Base-by-base conservation (phyloP, 2,113 vertebrate genomes). In the Chroicocephalus ridibundus region DNA sequence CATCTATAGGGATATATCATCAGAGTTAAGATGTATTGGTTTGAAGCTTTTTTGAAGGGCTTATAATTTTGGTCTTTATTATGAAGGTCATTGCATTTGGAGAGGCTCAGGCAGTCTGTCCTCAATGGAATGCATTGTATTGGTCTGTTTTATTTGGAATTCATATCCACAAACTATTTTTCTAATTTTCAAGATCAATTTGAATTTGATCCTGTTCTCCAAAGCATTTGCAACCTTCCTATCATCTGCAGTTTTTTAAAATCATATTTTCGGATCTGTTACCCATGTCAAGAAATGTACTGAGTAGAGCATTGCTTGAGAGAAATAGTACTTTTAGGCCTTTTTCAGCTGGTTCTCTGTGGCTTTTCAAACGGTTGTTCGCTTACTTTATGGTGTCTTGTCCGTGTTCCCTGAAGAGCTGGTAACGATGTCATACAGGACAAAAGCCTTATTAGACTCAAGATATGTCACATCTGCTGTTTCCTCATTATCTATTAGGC, bases 11-110 rank as follows among this genome's bases (percentile, higher is more conserved):
- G 49, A 47, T 93, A 10, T 46, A 31, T 93, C 47, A 42, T 61
- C 64, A 75, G 70, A 58, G 19, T 77, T 51, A 60, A 31, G 16
- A 51, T 75, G 47, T 54, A 55, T 88, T 83, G 31, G 10, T 84
- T 84, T 70, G 52, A 65, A 93, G 89, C 14, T 80, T 87, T 94
- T 64, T 72, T 87, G 86, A 84, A 93, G 47, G 69, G 7, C 31
- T 89, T 89, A n/a, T 91, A 91, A 52, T 84, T 91, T 95, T 71
- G n/a, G 47, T 75, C 46, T 81, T 89, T 62, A 12, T 70, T 84
- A 52, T 31, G 57, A 78, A 95, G 52, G 69, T 79, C 1, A 0
- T 47, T 89, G 21, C 3, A 19, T 52, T 86, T 87, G 47, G 25
- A 82, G 62, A 85, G 40, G 15, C 51, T 95, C 32, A 52, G 29